phyloP scores from a whole-genome alignment of 2,113 vertebrate genomes.

The Lates calcarifer region DNA sequence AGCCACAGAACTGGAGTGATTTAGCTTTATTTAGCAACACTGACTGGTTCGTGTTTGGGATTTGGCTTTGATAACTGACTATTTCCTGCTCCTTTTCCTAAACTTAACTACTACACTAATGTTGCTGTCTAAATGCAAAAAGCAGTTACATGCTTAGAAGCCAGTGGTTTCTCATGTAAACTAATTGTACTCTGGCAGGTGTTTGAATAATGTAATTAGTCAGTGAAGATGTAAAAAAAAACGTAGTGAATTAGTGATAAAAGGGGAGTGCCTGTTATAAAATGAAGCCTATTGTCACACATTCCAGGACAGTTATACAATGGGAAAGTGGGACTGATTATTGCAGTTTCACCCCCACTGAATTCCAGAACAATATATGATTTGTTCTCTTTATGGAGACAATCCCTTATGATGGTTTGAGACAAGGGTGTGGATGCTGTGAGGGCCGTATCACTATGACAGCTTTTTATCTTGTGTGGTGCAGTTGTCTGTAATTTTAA shows the following conservation, averaged over 20 bases:
- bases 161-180: background rate
- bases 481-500: constrained; percentile 15
- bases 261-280: constrained; percentile 18
- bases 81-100: constrained; percentile 20
- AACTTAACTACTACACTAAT: constrained; percentile 8
- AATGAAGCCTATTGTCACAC: constrained; percentile 52
- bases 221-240: constrained; percentile 7
- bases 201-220: background rate
- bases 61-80: constrained; percentile 40
- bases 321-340: constrained; percentile 64
- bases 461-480: constrained; percentile 25
- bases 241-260: constrained; percentile 9
- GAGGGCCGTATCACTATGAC: constrained; percentile 29
- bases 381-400: constrained; percentile 61
- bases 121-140: background rate
- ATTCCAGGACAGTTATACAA: constrained; percentile 71
- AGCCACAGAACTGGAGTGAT: constrained; percentile 17
- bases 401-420: constrained; percentile 38
- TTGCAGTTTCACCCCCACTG: constrained; percentile 30
- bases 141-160: background rate
- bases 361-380: constrained; percentile 61
- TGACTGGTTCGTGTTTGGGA: constrained; percentile 24
- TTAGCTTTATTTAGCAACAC: constrained; percentile 55
- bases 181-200: constrained; percentile 11
- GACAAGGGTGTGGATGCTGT: constrained; percentile 45